These are phyloP conservation scores for Temnothorax ravouxi DNA, from an alignment of 2,888 invertebrate genomes.

Conservation along the genomic window DNA sequence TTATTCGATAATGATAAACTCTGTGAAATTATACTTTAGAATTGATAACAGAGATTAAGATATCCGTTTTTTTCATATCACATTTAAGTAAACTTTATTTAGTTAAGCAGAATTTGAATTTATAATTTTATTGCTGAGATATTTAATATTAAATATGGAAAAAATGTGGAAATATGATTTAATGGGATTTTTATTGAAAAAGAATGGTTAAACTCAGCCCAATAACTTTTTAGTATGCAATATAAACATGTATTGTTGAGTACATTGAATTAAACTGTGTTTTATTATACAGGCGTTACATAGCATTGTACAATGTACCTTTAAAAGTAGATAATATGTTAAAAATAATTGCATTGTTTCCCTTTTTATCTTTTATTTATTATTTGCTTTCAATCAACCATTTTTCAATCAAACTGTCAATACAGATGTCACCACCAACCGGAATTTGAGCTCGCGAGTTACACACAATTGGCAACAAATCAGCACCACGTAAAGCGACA, in stretches of 20 bases:
- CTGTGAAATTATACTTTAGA: background rate
- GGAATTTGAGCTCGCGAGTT: slow-evolving; percentile 40
- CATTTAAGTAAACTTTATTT: background rate
- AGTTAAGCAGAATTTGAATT: background rate
- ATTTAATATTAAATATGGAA: background rate
- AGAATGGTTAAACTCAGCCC: background rate
- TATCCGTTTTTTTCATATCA: background rate
- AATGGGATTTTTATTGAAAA: background rate
- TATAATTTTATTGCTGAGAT: slow-evolving; percentile 3
- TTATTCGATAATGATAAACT: background rate
- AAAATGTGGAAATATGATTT: background rate
- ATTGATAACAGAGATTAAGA: background rate
- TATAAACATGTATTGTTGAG: background rate
- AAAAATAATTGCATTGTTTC: slow-evolving; percentile 25
- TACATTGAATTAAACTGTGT: background rate
- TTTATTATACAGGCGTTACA: background rate
- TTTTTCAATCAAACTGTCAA: slow-evolving; percentile 54
- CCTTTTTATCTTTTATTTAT: slow-evolving; percentile 39
- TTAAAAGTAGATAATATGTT: slow-evolving; percentile 24
- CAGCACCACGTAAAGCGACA: slow-evolving; percentile 29
- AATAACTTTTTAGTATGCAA: background rate
- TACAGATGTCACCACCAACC: slow-evolving; percentile 37
- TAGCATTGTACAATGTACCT: background rate
- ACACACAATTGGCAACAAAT: slow-evolving; percentile 39
- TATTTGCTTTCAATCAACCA: slow-evolving; percentile 43